A percentile compares a stretch with the other conserved stretches of the same genome.
Conservation (phyloP, 1,140 invertebrate species). For the Drosophila ananassae region DNA sequence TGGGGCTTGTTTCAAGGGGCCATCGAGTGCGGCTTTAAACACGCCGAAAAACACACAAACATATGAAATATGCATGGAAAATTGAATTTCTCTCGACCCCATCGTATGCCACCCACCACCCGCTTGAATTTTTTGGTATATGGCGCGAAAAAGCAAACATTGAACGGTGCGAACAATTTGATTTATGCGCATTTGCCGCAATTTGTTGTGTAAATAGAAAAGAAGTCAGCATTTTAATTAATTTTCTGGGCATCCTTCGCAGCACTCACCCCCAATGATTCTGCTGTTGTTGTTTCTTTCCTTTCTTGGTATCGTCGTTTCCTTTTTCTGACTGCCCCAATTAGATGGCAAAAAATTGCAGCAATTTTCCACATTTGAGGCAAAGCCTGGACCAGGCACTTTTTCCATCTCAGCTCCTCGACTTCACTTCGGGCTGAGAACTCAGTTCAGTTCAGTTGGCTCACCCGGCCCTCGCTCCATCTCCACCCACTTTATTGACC, state of each 20-base stretch:
- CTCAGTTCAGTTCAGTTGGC: constrained; percentile 11
- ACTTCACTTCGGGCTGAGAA: constrained; percentile 11
- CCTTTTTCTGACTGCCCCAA: constrained; percentile 52
- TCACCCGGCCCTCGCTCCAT: not conserved
- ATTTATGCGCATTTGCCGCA: constrained; percentile 81
- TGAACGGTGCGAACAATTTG: constrained; percentile 75
- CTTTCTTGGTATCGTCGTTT: constrained; percentile 20
- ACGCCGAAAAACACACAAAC: constrained; percentile 55
- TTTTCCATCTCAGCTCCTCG: constrained; percentile 30
- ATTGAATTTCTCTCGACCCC: constrained; percentile 57
- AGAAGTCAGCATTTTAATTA: constrained; percentile 76
- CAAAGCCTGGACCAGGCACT: constrained; percentile 55
- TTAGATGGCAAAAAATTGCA: constrained; percentile 70
- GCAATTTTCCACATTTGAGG: constrained; percentile 61
- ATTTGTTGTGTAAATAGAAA: constrained; percentile 79
- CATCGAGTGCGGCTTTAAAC: constrained; percentile 62
- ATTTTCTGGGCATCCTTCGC: constrained; percentile 46
- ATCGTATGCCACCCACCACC: not conserved
- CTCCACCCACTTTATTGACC: constrained; percentile 44
- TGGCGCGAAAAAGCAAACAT: constrained; percentile 35
- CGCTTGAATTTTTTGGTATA: constrained; percentile 8
- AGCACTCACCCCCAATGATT: not conserved
- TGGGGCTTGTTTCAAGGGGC: constrained; percentile 31
- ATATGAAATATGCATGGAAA: constrained; percentile 74
- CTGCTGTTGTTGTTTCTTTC: constrained; percentile 13